These are phyloP conservation scores for Pipistrellus nathusii DNA, from an alignment of 2,797 vertebrate genomes.

Conservation along the genomic window DNA sequence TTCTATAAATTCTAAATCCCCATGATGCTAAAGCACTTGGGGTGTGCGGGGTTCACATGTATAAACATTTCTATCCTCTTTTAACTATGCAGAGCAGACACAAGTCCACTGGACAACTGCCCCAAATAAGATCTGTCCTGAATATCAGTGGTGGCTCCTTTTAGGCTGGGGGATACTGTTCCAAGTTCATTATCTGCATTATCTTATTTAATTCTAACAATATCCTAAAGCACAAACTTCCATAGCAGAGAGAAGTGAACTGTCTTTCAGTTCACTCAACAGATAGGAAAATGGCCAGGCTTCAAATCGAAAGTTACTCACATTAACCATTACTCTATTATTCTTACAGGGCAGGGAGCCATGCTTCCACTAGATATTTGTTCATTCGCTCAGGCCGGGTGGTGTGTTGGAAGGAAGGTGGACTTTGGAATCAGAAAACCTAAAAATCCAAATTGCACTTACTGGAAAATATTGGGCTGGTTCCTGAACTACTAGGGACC, in stretches of 20 bases:
- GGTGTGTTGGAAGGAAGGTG: background rate
- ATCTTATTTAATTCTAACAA: background rate
- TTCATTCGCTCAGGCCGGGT: background rate
- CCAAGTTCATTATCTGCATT: background rate
- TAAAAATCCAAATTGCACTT: conserved; percentile 57
- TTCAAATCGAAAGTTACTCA: conserved; percentile 11
- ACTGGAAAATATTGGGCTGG: background rate
- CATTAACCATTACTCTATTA: background rate
- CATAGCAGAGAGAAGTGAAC: background rate
- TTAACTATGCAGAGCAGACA: background rate
- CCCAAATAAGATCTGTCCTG: background rate
- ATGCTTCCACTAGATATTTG: background rate
- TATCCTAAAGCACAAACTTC: background rate
- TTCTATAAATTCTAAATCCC: background rate
- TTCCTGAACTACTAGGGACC: background rate
- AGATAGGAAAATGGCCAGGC: background rate
- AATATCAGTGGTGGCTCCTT: background rate
- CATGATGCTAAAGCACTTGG: background rate
- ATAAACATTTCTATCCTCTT: background rate
- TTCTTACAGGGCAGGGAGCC: background rate
- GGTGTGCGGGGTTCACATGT: background rate
- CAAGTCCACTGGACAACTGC: background rate
- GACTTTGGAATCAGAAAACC: conserved; percentile 54
- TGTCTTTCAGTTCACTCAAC: background rate
- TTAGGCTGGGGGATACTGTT: background rate